These are phyloP conservation scores for Drosophila testacea DNA, from an alignment of 2,888 invertebrate genomes.

Conservation along the genomic window DNA sequence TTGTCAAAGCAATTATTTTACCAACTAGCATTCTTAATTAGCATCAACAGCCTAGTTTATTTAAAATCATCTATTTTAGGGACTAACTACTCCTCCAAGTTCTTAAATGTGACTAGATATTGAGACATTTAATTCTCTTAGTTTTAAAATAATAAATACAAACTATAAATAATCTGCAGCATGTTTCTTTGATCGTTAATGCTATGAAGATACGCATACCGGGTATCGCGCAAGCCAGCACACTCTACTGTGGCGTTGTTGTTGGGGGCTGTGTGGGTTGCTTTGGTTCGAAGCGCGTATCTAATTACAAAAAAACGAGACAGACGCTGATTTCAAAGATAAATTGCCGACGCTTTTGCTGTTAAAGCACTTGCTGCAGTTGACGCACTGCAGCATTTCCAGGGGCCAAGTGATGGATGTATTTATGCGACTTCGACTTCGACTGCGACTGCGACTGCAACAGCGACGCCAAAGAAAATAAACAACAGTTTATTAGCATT, in stretches of 20 bases:
- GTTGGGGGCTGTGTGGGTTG: constrained; percentile 68
- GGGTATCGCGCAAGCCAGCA: neutral
- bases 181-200: neutral
- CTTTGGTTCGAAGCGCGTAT: constrained; percentile 61
- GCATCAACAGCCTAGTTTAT: too few species aligned
- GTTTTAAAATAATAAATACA: too few species aligned
- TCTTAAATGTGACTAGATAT: too few species aligned
- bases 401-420: constrained; percentile 66
- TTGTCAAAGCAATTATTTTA: too few species aligned
- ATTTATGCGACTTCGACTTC: constrained; percentile 60
- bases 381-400: constrained; percentile 49
- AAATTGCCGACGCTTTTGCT: constrained; percentile 70
- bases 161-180: too few species aligned
- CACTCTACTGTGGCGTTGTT: neutral
- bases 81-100: too few species aligned
- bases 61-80: too few species aligned
- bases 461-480: constrained; percentile 68
- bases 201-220: neutral
- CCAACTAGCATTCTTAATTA: too few species aligned
- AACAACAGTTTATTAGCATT: constrained; percentile 78
- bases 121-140: too few species aligned
- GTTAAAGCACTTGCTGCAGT: constrained; percentile 19
- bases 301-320: constrained; percentile 76
- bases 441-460: constrained; percentile 26
- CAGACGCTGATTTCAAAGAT: constrained; percentile 80